Conservation (phyloP, 2,888 invertebrate genomes). For the Abrostola tripartita region DNA sequence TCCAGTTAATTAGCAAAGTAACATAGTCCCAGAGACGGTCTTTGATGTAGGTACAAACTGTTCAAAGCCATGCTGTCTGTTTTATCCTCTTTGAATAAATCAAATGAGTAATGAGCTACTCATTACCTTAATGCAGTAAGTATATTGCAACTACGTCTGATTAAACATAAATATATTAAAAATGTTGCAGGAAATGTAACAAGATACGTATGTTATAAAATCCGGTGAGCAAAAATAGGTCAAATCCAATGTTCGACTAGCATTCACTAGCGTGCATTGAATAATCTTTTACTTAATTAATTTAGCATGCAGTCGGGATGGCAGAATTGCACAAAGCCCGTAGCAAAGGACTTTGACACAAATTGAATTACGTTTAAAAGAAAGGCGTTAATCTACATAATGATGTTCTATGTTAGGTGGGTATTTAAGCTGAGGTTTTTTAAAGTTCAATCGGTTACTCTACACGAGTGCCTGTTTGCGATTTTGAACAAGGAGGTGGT, state of each 20-base stretch:
- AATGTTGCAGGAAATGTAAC: background rate
- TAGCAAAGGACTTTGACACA: conserved; percentile 6
- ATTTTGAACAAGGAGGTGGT: background rate
- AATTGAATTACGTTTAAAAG: background rate
- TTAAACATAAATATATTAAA: background rate
- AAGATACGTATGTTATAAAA: background rate
- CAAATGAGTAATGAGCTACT: background rate
- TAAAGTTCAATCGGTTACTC: background rate
- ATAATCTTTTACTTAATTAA: conserved; percentile 27
- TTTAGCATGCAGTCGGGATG: conserved; percentile 13
- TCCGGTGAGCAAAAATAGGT: background rate
- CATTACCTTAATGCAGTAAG: background rate
- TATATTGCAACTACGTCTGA: background rate
- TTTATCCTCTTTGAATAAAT: background rate
- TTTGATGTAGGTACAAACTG: no score
- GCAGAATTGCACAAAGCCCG: conserved; percentile 23
- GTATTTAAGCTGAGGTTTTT: background rate
- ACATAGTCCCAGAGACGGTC: background rate
- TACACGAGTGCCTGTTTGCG: no score
- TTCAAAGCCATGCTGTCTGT: background rate
- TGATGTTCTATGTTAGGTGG: conserved; percentile 9
- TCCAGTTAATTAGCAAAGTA: conserved; percentile 4
- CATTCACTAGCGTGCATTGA: conserved; percentile 15
- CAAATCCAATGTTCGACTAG: conserved; percentile 14
- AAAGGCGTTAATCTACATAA: background rate